Percentiles rank a stretch among this genome's conserved stretches.
Conservation (phyloP, 2,113 vertebrate genomes). For the Sigmodon hispidus region DNA sequence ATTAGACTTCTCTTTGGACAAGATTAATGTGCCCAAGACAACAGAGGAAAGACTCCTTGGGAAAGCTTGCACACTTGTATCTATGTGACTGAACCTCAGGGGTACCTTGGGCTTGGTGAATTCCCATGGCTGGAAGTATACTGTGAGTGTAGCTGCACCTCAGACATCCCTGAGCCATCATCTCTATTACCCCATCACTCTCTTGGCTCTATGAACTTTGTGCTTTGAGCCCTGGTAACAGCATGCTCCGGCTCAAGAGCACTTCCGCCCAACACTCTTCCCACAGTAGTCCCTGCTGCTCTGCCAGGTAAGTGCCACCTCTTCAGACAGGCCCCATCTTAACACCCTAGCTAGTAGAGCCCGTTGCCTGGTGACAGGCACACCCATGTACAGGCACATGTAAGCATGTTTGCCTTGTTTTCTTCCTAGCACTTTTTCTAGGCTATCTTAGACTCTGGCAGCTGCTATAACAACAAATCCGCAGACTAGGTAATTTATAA, state of each 20-base stretch:
- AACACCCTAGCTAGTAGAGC: not conserved
- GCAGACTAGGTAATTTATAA: not conserved
- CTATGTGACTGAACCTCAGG: not conserved
- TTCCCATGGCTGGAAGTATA: not conserved
- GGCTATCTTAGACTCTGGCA: not conserved
- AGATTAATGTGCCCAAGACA: not conserved
- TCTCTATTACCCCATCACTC: not conserved
- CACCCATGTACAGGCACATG: not conserved
- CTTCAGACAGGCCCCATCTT: not conserved
- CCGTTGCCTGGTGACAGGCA: not conserved
- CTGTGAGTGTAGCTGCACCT: not conserved
- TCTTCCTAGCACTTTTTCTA: not conserved
- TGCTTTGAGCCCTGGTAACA: not conserved
- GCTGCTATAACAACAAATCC: not conserved
- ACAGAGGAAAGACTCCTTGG: not conserved
- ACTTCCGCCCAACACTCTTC: not conserved
- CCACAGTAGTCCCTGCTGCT: accelerated
- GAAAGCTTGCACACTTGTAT: not conserved
- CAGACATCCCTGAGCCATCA: not conserved
- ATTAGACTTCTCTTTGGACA: not conserved
- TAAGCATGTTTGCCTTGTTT: not conserved
- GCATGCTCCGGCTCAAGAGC: not conserved
- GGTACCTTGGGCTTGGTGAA: not conserved
- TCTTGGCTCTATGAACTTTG: not conserved
- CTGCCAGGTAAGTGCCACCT: not conserved